Base-by-base conservation (phyloP, 2,113 vertebrate species). In the Crotalus viridis region DNA sequence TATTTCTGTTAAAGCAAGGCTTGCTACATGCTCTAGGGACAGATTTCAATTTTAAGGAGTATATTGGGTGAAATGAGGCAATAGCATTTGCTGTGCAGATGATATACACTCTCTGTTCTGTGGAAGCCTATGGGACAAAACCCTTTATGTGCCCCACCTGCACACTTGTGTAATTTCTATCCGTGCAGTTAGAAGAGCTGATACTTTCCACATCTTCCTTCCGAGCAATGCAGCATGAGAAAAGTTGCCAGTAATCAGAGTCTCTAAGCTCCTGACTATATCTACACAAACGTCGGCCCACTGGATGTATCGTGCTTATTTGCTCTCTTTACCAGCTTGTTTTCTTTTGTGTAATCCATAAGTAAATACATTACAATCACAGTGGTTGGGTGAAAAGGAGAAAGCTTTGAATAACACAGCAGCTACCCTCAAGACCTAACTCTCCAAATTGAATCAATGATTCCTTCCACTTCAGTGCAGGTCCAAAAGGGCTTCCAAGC, bases 301-400 rank as follows among this genome's bases (percentile, higher is more conserved):
- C 26, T 91, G 91, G 57, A 48, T 48, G 6, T 85, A 74, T 85
- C 17, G 3, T 1, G 2, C 93, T 89, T 52, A 33, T 74, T 81
- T 52, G 57, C 89, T 86, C 88, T 48, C 87, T 92, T 94, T 51
- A 0, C 93, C 92, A 90, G 43, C 93, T 95, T 90, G 90, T 87
- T 89, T 95, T 91, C 94, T 94, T 96, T 91, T 94, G 90, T 93
- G 92, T 96, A 96, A 97, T 96, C 95, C 46, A 0, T 91, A 1
- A 94, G 96, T n/a, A 97, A 97, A 96, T 48, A 97, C 92, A 91
- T 64, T 90, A n/a, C 28, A 10, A 85, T 85, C 90, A 85, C 94
- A 51, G 93, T 93, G 92, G 92, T 33, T 89, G 89, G 93, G 91
- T 90, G 90, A 28, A 93, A 92, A 0, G 81, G 69, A 94, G 61